Conservation (phyloP, 2,113 vertebrate genomes). For the Coptodon rendalli region DNA sequence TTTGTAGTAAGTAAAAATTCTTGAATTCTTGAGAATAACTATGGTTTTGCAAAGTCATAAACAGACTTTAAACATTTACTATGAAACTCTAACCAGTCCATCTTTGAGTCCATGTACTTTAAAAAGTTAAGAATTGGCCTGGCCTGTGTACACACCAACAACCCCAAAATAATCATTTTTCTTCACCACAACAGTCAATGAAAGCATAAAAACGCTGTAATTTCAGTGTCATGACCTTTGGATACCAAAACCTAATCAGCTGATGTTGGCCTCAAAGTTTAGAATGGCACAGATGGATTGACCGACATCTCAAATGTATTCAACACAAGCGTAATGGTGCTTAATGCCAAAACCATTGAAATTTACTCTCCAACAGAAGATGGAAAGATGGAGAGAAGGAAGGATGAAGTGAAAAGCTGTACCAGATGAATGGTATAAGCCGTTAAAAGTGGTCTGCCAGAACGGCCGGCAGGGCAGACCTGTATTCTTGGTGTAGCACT, state of each 20-base stretch:
- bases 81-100: neutral
- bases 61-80: neutral
- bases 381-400: neutral
- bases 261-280: neutral
- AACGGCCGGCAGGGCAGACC: constrained; percentile 32
- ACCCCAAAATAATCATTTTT: neutral
- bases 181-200: too few relatives aligned
- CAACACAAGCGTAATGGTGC: neutral
- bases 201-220: neutral
- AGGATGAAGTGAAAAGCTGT: neutral
- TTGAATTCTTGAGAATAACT: neutral
- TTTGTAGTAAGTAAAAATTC: neutral
- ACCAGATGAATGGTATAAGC: constrained; percentile 14
- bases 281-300: neutral
- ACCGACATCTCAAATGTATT: neutral
- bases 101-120: neutral
- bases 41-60: neutral
- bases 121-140: neutral
- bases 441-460: constrained; percentile 27
- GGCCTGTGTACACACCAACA: neutral
- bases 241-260: neutral
- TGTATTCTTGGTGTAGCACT: constrained; percentile 34
- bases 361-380: neutral
- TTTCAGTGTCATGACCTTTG: neutral
- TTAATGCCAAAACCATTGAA: neutral